Conservation (phyloP, 1,140 invertebrate genomes). For the Mesaphorura yosii region DNA sequence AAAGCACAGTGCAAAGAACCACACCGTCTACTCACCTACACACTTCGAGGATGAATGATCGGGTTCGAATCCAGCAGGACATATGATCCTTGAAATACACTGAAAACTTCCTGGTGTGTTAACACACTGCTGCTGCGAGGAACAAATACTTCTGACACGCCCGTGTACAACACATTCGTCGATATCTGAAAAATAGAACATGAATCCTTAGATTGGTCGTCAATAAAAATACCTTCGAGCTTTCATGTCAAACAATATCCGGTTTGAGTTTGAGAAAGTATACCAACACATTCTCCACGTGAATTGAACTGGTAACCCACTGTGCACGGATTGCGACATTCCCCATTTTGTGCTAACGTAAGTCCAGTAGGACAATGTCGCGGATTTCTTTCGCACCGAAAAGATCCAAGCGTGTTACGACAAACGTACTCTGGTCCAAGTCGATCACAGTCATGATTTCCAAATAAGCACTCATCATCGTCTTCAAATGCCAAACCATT, state of each 20-base stretch:
- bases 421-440: conserved; percentile 61
- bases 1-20: neutral
- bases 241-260: no score
- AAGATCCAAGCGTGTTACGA: conserved; percentile 70
- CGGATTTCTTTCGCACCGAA: conserved; percentile 49
- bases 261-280: neutral
- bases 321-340: conserved; percentile 36
- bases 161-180: conserved; percentile 43
- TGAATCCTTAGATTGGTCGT: neutral
- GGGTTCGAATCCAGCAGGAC: conserved; percentile 27
- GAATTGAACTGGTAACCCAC: conserved; percentile 40
- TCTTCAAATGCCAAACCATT: conserved; percentile 46
- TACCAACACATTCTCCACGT: conserved; percentile 44
- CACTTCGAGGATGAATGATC: conserved; percentile 23
- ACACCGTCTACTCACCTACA: conserved; percentile 7
- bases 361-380: conserved; percentile 42
- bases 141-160: conserved; percentile 34
- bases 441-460: conserved; percentile 61
- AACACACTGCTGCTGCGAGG: conserved; percentile 38
- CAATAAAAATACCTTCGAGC: neutral
- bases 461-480: conserved; percentile 78
- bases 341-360: conserved; percentile 31
- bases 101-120: conserved; percentile 47
- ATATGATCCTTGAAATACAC: conserved; percentile 35
- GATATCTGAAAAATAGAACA: conserved; percentile 36